Percentiles rank a stretch among this genome's conserved stretches.
These are phyloP conservation scores for Sinocyclocheilus anophthalmus DNA, from an alignment of 2,113 vertebrate species.

Conservation along the genomic window DNA sequence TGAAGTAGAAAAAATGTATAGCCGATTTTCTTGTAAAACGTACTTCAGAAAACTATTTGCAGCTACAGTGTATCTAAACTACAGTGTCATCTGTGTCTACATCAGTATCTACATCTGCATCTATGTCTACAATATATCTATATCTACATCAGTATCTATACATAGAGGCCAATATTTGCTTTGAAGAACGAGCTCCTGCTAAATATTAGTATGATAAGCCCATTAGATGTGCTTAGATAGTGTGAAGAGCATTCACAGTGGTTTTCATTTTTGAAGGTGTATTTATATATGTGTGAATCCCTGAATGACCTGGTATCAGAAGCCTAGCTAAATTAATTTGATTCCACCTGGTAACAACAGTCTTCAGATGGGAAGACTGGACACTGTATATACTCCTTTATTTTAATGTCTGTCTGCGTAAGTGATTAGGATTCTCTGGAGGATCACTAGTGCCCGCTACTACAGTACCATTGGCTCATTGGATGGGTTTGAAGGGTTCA, in stretches of 20 bases:
- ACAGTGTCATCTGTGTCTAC: too few species aligned
- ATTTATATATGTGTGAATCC: background rate
- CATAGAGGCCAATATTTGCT: slow-evolving; percentile 18
- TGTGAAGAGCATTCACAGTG: too few species aligned
- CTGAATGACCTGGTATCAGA: slow-evolving; percentile 40
- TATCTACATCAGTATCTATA: background rate
- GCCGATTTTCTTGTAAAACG: too few species aligned
- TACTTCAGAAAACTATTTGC: too few species aligned
- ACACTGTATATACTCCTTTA: background rate
- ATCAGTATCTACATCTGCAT: too few species aligned
- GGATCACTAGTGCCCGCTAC: background rate
- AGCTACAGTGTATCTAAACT: too few species aligned
- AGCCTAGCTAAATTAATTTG: background rate
- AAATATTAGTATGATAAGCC: slow-evolving; percentile 39
- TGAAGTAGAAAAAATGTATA: too few species aligned
- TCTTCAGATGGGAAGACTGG: background rate
- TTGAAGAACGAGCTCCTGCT: slow-evolving; percentile 28
- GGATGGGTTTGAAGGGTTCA: background rate
- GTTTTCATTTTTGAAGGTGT: background rate
- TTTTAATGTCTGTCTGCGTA: background rate
- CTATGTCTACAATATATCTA: background rate
- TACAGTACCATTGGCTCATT: background rate
- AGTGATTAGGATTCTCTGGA: background rate
- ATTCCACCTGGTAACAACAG: slow-evolving; percentile 28
- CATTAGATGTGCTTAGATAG: slow-evolving; percentile 18